Evolutionary conservation across 2,113 vertebrate species (phyloP), one percentile per base, ranked within the genome.

Genomic region (Ptychochromis oligacanthus): DNA sequence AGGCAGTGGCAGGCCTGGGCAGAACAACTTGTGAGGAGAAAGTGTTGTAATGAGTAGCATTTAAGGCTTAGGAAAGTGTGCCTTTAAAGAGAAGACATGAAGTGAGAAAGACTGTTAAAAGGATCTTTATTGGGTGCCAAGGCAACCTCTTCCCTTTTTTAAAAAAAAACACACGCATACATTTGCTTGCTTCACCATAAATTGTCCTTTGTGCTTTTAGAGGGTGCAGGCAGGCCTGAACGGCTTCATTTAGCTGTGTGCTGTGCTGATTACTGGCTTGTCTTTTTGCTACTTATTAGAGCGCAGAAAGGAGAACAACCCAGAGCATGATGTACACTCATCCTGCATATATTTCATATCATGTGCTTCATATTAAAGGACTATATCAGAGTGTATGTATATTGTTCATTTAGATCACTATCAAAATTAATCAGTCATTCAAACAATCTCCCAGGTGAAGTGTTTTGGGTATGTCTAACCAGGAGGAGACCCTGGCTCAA

Each of bases 161-260:
- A 34, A 13, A n/a, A n/a, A n/a, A n/a, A n/a, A n/a, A n/a, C n/a
- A 79, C 0, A 72, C 20, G 1, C 31, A 54, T 0, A 62, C n/a
- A 46, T 20, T 10, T 4, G 1, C 81, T 10, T 4, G 1, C 81
- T 55, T 6, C 13, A 55, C 49, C 28, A 79, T 40, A 40, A 46
- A 72, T 13, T 28, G 54, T 80, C 43, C 49, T 65, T 38, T 79
- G 49, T 85, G 57, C 56, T 56, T 40, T 79, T 76, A 74, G 64
- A n/a, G 75, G 22, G 79, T 65, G 78, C 78, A 80, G 82, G 76
- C 61, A 78, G 82, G 80, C 77, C 61, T 79, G 65, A 83, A 74
- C 52, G 56, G 36, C 83, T 88, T 84, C 57, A 85, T 87, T 87
- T n/a, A 80, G 59, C 79, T 67, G 61, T 74, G 65, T 89, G 83